Percentiles rank a stretch among this genome's conserved stretches.
Conservation (phyloP, 2,797 vertebrate genomes). For the Sebastes iracundus region DNA sequence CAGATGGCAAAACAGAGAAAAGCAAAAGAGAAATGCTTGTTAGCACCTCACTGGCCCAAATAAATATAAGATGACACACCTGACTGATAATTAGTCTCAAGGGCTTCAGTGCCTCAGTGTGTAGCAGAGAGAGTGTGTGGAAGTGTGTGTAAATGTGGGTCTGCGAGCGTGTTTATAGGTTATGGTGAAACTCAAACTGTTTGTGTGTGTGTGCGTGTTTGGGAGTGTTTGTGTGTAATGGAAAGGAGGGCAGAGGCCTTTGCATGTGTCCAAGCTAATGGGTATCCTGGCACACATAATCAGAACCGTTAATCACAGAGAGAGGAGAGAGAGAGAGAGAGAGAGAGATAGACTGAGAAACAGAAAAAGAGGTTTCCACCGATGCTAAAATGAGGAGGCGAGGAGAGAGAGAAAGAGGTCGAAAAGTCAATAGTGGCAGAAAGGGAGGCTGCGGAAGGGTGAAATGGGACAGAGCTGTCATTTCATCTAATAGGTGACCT, state of each 20-base stretch:
- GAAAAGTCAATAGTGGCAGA: slow-evolving; percentile 66
- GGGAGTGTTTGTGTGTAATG: slow-evolving; percentile 41
- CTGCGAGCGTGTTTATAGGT: slow-evolving; percentile 40
- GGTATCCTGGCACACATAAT: slow-evolving; percentile 76
- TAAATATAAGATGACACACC: slow-evolving; percentile 78
- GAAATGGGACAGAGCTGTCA: slow-evolving; percentile 55
- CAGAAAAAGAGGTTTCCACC: slow-evolving; percentile 37
- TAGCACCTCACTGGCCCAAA: slow-evolving; percentile 74
- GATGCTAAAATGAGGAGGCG: slow-evolving; percentile 36
- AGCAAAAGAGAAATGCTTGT: slow-evolving; percentile 55
- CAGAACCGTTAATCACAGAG: slow-evolving; percentile 72
- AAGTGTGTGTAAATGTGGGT: slow-evolving; percentile 20
- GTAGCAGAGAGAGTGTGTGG: background rate
- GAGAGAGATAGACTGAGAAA: slow-evolving; percentile 5
- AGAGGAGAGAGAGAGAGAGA: slow-evolving; percentile 1
- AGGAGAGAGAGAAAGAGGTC: slow-evolving; percentile 36
- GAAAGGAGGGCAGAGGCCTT: slow-evolving; percentile 67
- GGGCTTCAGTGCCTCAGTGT: slow-evolving; percentile 49
- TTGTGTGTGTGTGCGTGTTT: background rate
- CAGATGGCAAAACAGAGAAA: slow-evolving; percentile 51
- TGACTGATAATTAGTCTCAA: slow-evolving; percentile 81
- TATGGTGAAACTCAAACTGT: slow-evolving; percentile 1
- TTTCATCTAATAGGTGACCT: slow-evolving; percentile 56
- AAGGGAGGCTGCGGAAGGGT: slow-evolving; percentile 29
- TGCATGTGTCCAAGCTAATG: slow-evolving; percentile 77